These are phyloP conservation scores for Ara ararauna DNA, from an alignment of 2,797 vertebrate genomes.

Conservation along the genomic window DNA sequence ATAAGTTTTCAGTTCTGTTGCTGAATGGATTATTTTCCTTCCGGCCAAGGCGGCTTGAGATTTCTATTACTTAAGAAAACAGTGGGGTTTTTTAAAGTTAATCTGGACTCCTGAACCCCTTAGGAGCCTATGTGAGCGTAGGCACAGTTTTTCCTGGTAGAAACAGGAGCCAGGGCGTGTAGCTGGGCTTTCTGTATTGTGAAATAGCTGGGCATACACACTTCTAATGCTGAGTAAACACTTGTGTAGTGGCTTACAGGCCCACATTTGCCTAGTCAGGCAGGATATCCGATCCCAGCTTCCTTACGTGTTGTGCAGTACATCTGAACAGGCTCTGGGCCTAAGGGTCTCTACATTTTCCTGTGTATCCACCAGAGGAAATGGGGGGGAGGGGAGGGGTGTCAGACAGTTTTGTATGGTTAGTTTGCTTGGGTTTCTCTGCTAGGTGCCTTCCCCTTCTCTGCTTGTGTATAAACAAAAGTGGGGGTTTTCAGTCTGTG, in stretches of 20 bases:
- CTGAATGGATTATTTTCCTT: not conserved
- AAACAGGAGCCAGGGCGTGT: not conserved
- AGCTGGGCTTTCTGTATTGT: not conserved
- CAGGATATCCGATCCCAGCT: not conserved
- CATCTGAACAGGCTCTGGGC: not conserved
- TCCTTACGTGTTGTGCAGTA: not conserved
- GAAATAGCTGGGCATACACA: rapidly evolving
- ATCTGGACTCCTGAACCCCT: not conserved
- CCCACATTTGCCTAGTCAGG: not conserved
- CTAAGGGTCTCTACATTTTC: not conserved
- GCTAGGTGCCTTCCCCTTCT: not conserved
- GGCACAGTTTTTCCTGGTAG: not conserved
- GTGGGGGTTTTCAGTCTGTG: not conserved
- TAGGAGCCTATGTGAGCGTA: not conserved
- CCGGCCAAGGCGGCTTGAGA: not conserved
- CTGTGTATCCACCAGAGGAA: not conserved
- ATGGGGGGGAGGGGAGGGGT: not conserved
- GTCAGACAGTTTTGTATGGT: not conserved
- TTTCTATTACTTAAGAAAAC: not conserved
- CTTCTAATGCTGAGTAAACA: not conserved
- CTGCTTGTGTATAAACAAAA: not conserved
- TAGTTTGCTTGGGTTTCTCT: not conserved
- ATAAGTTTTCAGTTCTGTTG: not conserved
- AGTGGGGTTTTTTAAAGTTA: not conserved
- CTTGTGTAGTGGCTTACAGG: not conserved